Conservation (phyloP, 2,113 vertebrate species). For the Machaerirhynchus nigripectus region DNA sequence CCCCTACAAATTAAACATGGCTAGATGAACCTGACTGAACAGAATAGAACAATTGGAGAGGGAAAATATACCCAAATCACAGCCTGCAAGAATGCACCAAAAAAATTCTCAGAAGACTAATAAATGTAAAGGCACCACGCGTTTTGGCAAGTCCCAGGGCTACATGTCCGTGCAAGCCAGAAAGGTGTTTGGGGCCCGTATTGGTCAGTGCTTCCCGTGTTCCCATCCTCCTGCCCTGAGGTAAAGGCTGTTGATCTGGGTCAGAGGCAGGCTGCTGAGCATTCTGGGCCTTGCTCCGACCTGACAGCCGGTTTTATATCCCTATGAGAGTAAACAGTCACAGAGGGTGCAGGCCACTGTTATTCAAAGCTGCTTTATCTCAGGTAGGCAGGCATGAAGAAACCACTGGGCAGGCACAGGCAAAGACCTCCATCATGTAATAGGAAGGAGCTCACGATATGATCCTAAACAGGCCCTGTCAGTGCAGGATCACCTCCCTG, state of each 20-base stretch:
- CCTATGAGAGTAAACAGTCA: neutral
- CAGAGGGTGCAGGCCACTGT: neutral
- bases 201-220: neutral
- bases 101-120: neutral
- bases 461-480: neutral
- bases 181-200: neutral
- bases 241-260: neutral
- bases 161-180: neutral
- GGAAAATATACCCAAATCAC: neutral
- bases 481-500: neutral
- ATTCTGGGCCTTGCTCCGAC: neutral
- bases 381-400: neutral
- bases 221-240: neutral
- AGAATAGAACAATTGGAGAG: neutral
- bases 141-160: neutral
- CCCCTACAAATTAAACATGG: neutral
- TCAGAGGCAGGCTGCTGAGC: neutral
- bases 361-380: neutral
- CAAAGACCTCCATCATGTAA: neutral
- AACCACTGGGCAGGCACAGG: neutral
- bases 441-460: rapidly evolving
- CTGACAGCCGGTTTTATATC: neutral
- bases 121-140: neutral
- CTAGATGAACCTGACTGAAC: neutral
- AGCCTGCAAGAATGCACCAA: neutral